phyloP scores from a whole-genome alignment of 2,888 invertebrate genomes.

The Synanthedon vespiformis region DNA sequence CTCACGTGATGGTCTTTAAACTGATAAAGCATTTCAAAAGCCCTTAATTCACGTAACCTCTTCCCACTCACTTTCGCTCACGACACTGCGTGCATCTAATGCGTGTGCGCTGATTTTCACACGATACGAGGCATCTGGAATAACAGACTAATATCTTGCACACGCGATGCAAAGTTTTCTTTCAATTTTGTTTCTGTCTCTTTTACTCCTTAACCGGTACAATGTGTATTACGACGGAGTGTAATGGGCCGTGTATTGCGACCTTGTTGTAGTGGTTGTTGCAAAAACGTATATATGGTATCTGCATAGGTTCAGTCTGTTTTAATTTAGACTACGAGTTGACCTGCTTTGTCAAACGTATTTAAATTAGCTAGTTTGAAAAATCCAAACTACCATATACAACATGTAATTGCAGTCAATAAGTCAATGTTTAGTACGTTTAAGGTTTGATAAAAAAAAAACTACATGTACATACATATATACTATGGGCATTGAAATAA shows the following conservation, averaged over 20 bases:
- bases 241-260: background rate
- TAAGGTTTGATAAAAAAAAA: no score
- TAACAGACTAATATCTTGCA: background rate
- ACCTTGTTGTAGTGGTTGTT: background rate
- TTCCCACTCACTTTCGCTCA: slow-evolving; percentile 43
- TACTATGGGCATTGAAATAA: no score
- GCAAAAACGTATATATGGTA: no score
- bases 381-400: no score
- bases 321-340: no score
- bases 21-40: background rate
- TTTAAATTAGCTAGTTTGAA: no score
- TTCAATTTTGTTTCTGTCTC: background rate
- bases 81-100: slow-evolving; percentile 40
- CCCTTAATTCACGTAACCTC: slow-evolving; percentile 30
- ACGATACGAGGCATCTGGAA: slow-evolving; percentile 21
- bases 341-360: no score
- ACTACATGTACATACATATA: no score
- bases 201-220: background rate
- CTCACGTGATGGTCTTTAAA: background rate
- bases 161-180: background rate
- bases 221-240: background rate
- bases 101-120: slow-evolving; percentile 45
- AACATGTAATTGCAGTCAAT: no score
- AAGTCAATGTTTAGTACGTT: no score
- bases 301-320: no score